Conservation (phyloP, 2,113 vertebrate species). For the Burhinus bistriatus region DNA sequence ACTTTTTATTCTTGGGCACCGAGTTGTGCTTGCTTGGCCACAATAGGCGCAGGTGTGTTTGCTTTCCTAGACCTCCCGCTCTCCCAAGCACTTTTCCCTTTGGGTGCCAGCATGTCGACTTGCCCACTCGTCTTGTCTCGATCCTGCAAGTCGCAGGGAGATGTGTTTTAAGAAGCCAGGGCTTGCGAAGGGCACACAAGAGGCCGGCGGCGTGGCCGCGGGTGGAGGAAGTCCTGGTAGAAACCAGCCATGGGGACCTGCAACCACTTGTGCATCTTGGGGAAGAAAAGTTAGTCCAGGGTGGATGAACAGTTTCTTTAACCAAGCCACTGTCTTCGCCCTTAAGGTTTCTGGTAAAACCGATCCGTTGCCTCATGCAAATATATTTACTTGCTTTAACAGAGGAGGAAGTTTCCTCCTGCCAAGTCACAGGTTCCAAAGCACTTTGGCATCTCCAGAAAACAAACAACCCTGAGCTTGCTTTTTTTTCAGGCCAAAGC, state of each 20-base stretch:
- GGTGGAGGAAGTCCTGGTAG: background rate
- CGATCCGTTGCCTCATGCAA: background rate
- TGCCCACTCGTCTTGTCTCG: fast-evolving
- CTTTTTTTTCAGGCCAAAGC: background rate
- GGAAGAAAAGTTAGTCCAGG: background rate
- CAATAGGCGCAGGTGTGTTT: background rate
- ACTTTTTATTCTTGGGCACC: fast-evolving
- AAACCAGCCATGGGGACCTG: background rate
- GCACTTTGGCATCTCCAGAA: conserved; percentile 21
- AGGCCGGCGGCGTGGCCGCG: fast-evolving
- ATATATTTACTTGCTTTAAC: background rate
- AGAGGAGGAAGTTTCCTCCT: background rate
- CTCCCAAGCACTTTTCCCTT: background rate
- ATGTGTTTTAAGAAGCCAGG: background rate
- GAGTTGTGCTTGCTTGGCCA: background rate
- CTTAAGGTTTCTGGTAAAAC: background rate
- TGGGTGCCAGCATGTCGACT: fast-evolving
- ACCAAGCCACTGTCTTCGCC: background rate
- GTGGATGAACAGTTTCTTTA: background rate
- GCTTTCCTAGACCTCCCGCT: background rate
- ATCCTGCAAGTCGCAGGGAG: background rate
- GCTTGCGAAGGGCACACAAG: background rate
- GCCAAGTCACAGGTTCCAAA: conserved; percentile 29
- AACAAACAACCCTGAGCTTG: background rate
- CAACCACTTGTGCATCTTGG: fast-evolving